These are phyloP conservation scores for Lepus americanus DNA, from an alignment of 2,113 vertebrate genomes.

Conservation along the genomic window DNA sequence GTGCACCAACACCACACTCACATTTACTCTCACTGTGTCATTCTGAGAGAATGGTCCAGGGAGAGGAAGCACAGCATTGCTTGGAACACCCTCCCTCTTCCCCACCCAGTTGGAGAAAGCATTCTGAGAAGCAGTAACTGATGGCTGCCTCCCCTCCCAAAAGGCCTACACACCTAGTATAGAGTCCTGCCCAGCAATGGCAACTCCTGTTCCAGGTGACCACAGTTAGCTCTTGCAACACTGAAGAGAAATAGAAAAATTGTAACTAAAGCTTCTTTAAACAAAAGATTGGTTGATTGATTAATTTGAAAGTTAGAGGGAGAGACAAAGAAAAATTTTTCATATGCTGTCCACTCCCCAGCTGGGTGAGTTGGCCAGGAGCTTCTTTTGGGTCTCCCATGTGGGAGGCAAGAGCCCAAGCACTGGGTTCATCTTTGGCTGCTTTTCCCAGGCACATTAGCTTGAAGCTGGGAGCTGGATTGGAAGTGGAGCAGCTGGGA, in stretches of 20 bases:
- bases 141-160: rapidly evolving
- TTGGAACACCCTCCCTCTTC: rapidly evolving
- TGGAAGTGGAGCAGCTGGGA: too few species aligned
- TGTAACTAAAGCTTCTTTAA: background rate
- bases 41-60: background rate
- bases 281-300: background rate
- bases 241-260: background rate
- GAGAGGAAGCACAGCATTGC: background rate
- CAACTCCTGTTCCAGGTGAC: background rate
- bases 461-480: too few species aligned
- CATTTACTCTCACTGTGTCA: background rate
- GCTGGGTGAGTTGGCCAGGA: too few species aligned
- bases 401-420: too few species aligned
- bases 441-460: too few species aligned
- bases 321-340: too few species aligned
- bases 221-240: background rate
- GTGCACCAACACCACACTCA: background rate
- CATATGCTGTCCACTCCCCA: too few species aligned
- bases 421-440: too few species aligned
- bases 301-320: too few species aligned
- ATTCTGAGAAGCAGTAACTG: background rate
- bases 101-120: background rate
- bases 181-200: background rate
- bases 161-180: background rate
- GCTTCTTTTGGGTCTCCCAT: too few species aligned